A percentile compares a stretch with the other conserved stretches of the same genome.
These are phyloP conservation scores for Trichogramma evanescens DNA, from an alignment of 2,888 invertebrate genomes.

Conservation along the genomic window DNA sequence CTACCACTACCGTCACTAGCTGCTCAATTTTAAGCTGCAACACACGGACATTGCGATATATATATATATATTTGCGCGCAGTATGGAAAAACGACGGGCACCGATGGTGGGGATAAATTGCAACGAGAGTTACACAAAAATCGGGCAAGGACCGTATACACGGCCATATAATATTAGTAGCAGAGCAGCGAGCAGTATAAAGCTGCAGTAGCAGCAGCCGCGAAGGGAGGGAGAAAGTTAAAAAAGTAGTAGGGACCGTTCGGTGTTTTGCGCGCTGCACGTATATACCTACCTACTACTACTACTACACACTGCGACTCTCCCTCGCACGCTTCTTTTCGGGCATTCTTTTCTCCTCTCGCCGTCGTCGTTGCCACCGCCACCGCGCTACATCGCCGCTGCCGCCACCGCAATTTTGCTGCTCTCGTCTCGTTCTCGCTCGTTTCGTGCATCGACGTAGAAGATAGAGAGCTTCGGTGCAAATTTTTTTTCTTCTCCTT, in stretches of 20 bases:
- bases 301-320: background rate
- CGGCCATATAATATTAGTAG: no score
- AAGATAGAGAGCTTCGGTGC: no score
- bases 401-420: conserved; percentile 29
- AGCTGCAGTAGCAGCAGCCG: conserved; percentile 7
- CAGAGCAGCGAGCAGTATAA: background rate
- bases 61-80: no score
- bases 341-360: conserved; percentile 20
- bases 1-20: no score
- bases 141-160: conserved; percentile 14
- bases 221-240: background rate
- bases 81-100: no score
- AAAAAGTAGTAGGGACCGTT: conserved; percentile 22
- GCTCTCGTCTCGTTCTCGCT: conserved; percentile 9
- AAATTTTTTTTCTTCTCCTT: no score
- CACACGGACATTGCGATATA: no score
- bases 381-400: conserved; percentile 5
- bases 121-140: conserved; percentile 10
- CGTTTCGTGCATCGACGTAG: conserved; percentile 10
- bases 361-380: conserved; percentile 10
- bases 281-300: no score
- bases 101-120: conserved; percentile 18
- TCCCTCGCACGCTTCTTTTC: conserved; percentile 24
- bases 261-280: background rate
- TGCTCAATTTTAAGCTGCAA: no score